phyloP scores from a whole-genome alignment of 2,113 vertebrate species.

The Eretmochelys imbricata region DNA sequence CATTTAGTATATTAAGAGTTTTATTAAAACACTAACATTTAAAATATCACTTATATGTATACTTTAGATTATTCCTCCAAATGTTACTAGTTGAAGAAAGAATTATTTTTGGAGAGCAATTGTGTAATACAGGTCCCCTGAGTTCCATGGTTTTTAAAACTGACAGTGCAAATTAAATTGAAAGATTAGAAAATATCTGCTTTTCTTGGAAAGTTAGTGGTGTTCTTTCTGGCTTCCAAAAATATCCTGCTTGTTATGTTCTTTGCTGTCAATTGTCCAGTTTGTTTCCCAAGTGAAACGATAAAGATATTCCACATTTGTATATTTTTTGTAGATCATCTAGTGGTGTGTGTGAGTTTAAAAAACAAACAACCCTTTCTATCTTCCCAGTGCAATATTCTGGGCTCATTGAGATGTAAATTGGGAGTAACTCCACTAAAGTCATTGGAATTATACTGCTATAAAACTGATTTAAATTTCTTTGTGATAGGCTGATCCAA shows the following conservation, averaged over 20 bases:
- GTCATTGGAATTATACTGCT: background rate
- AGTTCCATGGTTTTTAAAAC: background rate
- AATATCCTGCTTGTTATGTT: background rate
- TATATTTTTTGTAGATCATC: background rate
- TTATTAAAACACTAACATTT: background rate
- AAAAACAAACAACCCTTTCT: background rate
- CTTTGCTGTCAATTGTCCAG: background rate
- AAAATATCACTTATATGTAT: background rate
- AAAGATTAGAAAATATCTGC: background rate
- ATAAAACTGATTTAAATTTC: background rate
- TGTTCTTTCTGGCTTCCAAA: constrained; percentile 12
- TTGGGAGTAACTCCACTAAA: background rate
- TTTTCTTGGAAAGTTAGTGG: constrained; percentile 14
- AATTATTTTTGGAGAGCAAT: background rate
- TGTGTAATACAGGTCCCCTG: background rate
- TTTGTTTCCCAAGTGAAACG: background rate
- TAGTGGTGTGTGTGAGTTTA: background rate
- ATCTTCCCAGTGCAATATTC: background rate
- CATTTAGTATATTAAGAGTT: background rate
- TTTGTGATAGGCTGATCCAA: background rate
- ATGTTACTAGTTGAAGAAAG: background rate
- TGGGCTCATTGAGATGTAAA: background rate
- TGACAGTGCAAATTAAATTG: background rate
- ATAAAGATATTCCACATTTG: background rate
- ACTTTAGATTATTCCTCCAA: background rate